Percentiles rank a stretch among this genome's conserved stretches.
Evolutionary conservation across 1,140 invertebrate species (phyloP).

Genomic region (Lithobius niger): DNA sequence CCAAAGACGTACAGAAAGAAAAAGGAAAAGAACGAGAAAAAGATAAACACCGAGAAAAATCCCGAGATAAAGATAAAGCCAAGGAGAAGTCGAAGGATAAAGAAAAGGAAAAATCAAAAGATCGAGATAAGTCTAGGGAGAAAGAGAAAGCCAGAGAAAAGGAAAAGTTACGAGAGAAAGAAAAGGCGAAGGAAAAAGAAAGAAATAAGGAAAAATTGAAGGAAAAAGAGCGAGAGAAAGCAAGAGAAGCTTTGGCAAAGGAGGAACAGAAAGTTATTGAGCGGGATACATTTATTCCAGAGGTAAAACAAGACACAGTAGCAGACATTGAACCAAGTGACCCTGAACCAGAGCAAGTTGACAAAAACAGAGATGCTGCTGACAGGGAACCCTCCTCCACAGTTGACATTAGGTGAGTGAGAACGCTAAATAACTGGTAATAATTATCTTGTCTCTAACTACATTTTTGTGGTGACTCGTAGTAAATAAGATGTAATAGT

Average conservation of each 20-base stretch:
- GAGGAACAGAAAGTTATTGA: no score
- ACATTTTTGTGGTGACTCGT: no score
- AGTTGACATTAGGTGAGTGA: conserved; percentile 35
- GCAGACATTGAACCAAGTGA: no score
- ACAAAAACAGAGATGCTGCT: conserved; percentile 34
- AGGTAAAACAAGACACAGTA: no score
- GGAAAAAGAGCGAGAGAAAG: conserved; percentile 15
- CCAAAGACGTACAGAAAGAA: conserved; percentile 13
- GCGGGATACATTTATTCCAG: no score
- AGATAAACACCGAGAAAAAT: conserved; percentile 9
- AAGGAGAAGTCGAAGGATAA: conserved; percentile 25
- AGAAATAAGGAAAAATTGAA: conserved; percentile 18
- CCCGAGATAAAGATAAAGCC: conserved; percentile 16
- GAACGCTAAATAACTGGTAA: neutral
- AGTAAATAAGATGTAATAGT: no score
- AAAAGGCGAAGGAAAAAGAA: conserved; percentile 22
- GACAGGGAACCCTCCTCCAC: conserved; percentile 44
- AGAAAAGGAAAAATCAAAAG: conserved; percentile 22
- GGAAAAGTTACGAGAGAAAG: no score
- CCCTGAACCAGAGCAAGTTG: no score
- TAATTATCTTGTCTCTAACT: no score
- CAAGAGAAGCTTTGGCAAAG: conserved; percentile 11
- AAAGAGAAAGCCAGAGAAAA: conserved; percentile 19
- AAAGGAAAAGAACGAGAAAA: conserved; percentile 9
- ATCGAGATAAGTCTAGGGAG: no score